phyloP scores from a whole-genome alignment of 2,113 vertebrate genomes.

The Megalops atlanticus region DNA sequence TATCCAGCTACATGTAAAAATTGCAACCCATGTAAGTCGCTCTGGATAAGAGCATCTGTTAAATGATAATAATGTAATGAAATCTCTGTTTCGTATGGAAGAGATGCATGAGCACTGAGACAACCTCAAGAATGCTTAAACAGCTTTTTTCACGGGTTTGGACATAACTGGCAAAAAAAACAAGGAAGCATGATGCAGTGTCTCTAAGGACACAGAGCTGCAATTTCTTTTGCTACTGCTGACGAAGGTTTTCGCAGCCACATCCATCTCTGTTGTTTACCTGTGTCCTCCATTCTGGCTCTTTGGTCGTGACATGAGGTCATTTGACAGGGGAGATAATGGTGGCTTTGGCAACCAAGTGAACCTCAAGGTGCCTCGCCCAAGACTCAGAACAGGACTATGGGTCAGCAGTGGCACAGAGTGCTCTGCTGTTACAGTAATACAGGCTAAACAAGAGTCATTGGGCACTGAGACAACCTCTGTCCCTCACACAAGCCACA shows the following conservation, averaged over 20 bases:
- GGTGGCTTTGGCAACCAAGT: neutral
- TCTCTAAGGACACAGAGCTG: too few relatives aligned
- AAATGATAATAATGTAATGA: too few relatives aligned
- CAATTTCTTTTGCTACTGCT: neutral
- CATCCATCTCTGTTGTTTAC: neutral
- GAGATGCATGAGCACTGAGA: neutral
- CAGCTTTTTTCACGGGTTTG: neutral
- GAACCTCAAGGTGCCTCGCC: neutral
- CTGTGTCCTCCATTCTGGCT: neutral
- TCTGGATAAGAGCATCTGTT: too few relatives aligned
- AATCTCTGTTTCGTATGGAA: too few relatives aligned
- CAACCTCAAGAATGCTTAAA: neutral
- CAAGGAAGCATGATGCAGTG: neutral
- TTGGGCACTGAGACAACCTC: too few relatives aligned
- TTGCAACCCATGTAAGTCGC: too few relatives aligned
- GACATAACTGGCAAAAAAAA: neutral
- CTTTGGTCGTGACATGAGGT: neutral
- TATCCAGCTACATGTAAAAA: too few relatives aligned
- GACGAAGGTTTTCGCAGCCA: neutral
- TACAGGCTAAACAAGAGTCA: too few relatives aligned
- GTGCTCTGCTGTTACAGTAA: too few relatives aligned
- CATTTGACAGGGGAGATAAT: neutral
- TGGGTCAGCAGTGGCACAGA: neutral
- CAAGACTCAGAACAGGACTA: neutral
- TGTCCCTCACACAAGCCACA: too few relatives aligned